Base-by-base conservation (phyloP, 2,113 vertebrate species). In the Eudorcas thomsonii region DNA sequence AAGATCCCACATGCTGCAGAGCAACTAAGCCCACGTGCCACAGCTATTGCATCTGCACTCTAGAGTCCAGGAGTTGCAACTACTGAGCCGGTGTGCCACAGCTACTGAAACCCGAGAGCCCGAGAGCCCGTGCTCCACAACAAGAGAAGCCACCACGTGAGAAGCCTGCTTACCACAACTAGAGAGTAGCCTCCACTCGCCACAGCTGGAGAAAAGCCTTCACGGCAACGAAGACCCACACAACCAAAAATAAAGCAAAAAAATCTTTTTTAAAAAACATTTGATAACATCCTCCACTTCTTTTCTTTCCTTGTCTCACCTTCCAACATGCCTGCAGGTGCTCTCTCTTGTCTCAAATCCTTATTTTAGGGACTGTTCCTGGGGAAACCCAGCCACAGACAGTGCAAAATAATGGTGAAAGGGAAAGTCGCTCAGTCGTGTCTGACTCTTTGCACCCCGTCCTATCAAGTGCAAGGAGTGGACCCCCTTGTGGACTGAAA, bases 261-360 rank as follows among this genome's bases (percentile, higher is more conserved):
- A 71, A 7, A 10, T 7, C 0, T 4, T 9, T 67, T 74, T 13
- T 6, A 0, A 14, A 13, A 13, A 43, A 77, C 12, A 45, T 64
- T 55, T 45, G 17, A 12, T 60, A 48, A 59, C 21, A 82, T 8
- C 17, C 48, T 19, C 55, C 15, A 26, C 21, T 67, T 89, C 36
- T 95, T 82, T 50, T 39, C 62, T n/a, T 94, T 88, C 52, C 50
- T 33, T 26, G 7, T 12, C 25, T 96, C 43, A 23, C 30, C 67
- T 77, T 45, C 82, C 43, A 15, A 4, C 7, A 55, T 50, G 78
- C 85, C 54, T 36, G 0, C 2, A 78, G 36, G 45, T 30, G 82
- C 85, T 25, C 16, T 54, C 48, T 95, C 39, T 74, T 26, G 71
- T 84, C 77, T 93, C 60, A 87, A 45, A 82, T 88, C 16, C 48